phyloP scores from a whole-genome alignment of 2,797 vertebrate species.

The Scarus forsteni region DNA sequence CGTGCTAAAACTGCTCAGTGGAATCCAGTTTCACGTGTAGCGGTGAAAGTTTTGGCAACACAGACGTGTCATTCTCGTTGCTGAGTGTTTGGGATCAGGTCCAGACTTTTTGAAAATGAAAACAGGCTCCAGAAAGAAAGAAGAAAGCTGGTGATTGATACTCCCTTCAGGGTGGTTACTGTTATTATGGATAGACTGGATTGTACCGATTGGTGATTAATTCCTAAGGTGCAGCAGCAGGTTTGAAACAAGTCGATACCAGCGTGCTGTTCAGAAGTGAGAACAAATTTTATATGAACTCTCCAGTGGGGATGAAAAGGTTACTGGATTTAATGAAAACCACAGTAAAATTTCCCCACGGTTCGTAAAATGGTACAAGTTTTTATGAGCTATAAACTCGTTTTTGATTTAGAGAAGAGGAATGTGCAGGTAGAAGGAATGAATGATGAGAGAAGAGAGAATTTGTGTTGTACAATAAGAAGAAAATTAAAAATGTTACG shows the following conservation, averaged over 20 bases:
- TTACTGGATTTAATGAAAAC: no score
- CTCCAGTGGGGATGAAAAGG: no score
- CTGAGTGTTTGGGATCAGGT: constrained; percentile 1
- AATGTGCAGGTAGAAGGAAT: no score
- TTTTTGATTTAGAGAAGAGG: no score
- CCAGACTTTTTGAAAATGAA: constrained; percentile 18
- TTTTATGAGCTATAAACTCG: no score
- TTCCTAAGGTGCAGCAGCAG: constrained; percentile 6
- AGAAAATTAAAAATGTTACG: no score
- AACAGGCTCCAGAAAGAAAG: not conserved
- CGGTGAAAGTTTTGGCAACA: constrained; percentile 15
- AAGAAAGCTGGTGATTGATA: constrained; percentile 21
- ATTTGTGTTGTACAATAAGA: no score
- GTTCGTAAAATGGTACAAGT: no score
- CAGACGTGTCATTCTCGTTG: constrained; percentile 7
- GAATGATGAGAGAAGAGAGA: no score
- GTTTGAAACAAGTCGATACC: constrained; percentile 26
- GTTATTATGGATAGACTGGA: constrained; percentile 1
- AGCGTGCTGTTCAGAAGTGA: not conserved
- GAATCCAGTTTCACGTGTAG: not conserved
- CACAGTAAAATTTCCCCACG: no score
- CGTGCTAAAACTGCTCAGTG: not conserved
- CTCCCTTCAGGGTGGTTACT: constrained; percentile 1
- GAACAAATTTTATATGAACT: not conserved
- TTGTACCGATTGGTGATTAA: constrained; percentile 8